Evolutionary conservation across 2,888 invertebrate genomes (phyloP).

Genomic region (Margaritifera margaritifera): DNA sequence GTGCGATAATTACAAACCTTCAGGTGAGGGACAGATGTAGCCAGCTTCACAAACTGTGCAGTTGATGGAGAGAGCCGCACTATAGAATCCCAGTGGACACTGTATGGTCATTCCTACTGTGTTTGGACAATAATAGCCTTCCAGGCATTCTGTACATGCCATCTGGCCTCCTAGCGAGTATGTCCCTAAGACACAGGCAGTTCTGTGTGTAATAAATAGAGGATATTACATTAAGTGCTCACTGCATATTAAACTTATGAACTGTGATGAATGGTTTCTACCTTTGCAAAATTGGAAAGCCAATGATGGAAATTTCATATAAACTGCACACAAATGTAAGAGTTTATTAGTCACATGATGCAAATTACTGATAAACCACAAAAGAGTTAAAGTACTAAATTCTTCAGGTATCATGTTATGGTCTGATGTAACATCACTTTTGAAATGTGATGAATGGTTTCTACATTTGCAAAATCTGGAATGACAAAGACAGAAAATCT

Average conservation of each 20-base stretch:
- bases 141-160: conserved; percentile 61
- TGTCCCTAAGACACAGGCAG: conserved; percentile 57
- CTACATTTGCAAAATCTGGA: too few species aligned
- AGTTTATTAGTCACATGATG: too few species aligned
- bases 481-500: too few species aligned
- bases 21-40: conserved; percentile 53
- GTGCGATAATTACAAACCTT: conserved; percentile 35
- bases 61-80: conserved; percentile 56
- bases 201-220: conserved; percentile 38
- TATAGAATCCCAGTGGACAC: conserved; percentile 62
- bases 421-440: too few species aligned
- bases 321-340: too few species aligned
- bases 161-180: conserved; percentile 62
- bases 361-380: too few species aligned
- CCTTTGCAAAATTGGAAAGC: too few species aligned
- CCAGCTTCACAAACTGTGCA: conserved; percentile 69
- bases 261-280: too few species aligned
- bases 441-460: too few species aligned
- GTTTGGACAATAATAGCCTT: conserved; percentile 62
- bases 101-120: conserved; percentile 47
- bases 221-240: not conserved
- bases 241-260: not conserved
- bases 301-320: too few species aligned
- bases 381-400: too few species aligned
- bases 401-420: too few species aligned